Base-by-base conservation (phyloP, 2,888 invertebrate species). In the Rhaphigaster nebulosa region DNA sequence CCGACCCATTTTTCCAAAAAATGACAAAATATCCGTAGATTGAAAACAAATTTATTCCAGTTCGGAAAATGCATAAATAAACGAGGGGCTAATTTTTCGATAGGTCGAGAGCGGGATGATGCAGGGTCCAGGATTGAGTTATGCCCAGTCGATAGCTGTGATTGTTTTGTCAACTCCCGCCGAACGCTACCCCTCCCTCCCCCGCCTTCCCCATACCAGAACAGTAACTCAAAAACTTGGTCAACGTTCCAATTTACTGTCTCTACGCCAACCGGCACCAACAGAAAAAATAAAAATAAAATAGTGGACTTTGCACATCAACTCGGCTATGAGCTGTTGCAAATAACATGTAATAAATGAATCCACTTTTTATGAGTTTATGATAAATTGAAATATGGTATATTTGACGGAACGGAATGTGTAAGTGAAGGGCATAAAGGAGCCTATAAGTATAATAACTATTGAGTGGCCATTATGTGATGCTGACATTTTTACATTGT, bases 151-250 rank as follows among this genome's bases (percentile, higher is more conserved):
- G 89, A 89, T 89, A 65, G 34, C 76, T 45, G 50, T 70, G 89
- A 89, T 89, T 89, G 89, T 89, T 89, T 89, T 89, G 89, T 89
- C 70, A 89, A 76, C 89, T 76, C 89, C 45, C 65, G 50, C 26
- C 60, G 6, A 87, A 38, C 23, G 13, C 45, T 50, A 5, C 4
- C 52, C 45, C 41, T 23, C 13, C 41, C 41, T 23, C 41, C 13
- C 60, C 20, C 54, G 3, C 10, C 38, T 0, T 26, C 23, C 26
- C 80, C 18, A 20, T 8, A 10, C 45, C 45, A 3, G 3, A 18
- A n/a, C 41, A 50, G 41, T 45, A 84, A 26, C n/a, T 50, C 41
- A 84, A 84, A 84, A 84, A 84, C 45, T 84, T 84, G 84, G 84
- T 84, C 84, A 84, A 41, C 45, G 84, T 50, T 84, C 84, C 34